Base-by-base conservation (phyloP, 2,113 vertebrate genomes). In the Struthio camelus region DNA sequence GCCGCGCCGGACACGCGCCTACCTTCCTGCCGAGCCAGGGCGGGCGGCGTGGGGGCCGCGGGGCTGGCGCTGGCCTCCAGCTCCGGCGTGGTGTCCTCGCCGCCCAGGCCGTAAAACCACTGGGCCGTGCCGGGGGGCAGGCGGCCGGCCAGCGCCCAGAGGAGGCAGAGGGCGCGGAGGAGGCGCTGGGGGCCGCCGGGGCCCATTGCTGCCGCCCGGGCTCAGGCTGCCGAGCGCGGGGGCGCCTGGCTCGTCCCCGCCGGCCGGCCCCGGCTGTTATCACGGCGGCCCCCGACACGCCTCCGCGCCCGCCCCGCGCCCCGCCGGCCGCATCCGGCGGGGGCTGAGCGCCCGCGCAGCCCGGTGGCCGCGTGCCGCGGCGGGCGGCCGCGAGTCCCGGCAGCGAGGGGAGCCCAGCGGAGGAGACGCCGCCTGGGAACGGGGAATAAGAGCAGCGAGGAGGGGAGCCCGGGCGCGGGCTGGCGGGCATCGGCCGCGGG, bases 381-480 rank as follows among this genome's bases (percentile, higher is more conserved):
- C 27, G 66, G 14, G 28, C 83, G 16, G 28, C 34, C 4, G 14
- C 84, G 89, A 95, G 30, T 24, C 2, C 6, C 7, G n/a, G n/a
- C n/a, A 6, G 80, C 85, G 81, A 77, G 65, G 30, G 72, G 77
- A 80, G 88, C 82, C 93, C 67, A 30, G 38, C 20, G 16, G 92
- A 71, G 70, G 87, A 87, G 79, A 85, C 42, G 94, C 71, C 90
- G 85, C 62, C 48, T 93, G 93, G 92, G 93, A 93, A 72, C 42
- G 53, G 58, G 84, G 70, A 85, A 40, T 36, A 34, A 75, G 84
- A 18, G 3, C 65, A 34, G 38, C 0, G 3, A 53, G 67, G 50
- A 66, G 20, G 18, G 34, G 59, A 85, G 48, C 0, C 24, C 53
- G 82, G 76, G 72, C 90, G 15, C 24, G 38, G 9, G 79, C 56